These are phyloP conservation scores for Hipparchia sbordonii DNA, from an alignment of 2,888 invertebrate species.

Conservation along the genomic window DNA sequence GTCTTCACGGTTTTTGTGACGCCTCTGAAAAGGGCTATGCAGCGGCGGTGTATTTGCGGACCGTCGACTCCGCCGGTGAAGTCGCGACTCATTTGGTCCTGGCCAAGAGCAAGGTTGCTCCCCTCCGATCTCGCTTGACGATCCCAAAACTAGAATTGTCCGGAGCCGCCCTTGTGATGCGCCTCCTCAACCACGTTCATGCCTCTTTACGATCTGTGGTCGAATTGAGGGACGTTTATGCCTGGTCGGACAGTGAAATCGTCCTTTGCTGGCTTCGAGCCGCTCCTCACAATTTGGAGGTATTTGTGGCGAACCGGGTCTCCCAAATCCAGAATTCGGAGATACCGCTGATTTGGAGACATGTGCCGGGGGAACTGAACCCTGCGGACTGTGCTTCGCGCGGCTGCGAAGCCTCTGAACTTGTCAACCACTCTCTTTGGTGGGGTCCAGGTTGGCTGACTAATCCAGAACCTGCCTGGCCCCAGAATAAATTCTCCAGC, in stretches of 20 bases:
- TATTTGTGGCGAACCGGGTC: not conserved
- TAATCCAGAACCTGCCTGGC: not conserved
- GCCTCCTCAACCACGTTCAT: slow-evolving; percentile 18
- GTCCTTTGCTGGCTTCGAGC: slow-evolving; percentile 29
- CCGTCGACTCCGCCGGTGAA: not conserved
- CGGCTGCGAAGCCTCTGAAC: not conserved
- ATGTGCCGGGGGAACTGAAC: not conserved
- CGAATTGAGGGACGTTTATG: not conserved
- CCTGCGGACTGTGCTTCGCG: not conserved
- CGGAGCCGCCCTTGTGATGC: slow-evolving; percentile 22
- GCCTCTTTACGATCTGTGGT: not conserved
- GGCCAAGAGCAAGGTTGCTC: slow-evolving; percentile 32
- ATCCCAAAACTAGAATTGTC: slow-evolving; percentile 31
- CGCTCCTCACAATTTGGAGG: not conserved
- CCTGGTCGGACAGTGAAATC: slow-evolving; percentile 33
- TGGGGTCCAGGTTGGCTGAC: not conserved
- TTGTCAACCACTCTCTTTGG: not conserved
- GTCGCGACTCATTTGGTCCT: slow-evolving; percentile 21
- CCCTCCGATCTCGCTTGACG: slow-evolving; percentile 23
- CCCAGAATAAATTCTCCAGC: not conserved
- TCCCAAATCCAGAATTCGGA: not conserved
- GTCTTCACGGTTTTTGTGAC: slow-evolving; percentile 32
- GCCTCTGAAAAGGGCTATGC: slow-evolving; percentile 32
- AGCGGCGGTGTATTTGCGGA: slow-evolving; percentile 28
- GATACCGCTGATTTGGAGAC: not conserved